phyloP scores from a whole-genome alignment of 2,888 invertebrate genomes.

The Cataglyphis altisquamis region DNA sequence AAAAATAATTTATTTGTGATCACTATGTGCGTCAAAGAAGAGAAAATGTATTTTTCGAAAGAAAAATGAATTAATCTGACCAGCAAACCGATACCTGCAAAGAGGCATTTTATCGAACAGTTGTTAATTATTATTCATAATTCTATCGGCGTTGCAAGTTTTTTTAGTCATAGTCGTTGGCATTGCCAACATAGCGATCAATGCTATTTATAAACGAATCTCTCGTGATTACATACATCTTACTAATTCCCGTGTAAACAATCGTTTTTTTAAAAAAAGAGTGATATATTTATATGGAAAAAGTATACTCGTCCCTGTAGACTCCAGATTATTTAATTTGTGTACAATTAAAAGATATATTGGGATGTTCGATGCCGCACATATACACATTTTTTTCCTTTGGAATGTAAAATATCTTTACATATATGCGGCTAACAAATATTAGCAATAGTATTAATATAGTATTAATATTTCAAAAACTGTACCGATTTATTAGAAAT shows the following conservation, averaged over 20 bases:
- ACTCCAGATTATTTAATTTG: slow-evolving; percentile 54
- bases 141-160: slow-evolving; percentile 71
- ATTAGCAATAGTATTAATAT: slow-evolving; percentile 36
- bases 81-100: slow-evolving; percentile 78
- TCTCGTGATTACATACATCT: slow-evolving; percentile 33
- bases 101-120: slow-evolving; percentile 67
- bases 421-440: not conserved
- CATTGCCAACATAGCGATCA: slow-evolving; percentile 51
- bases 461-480: not conserved
- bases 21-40: slow-evolving; percentile 34
- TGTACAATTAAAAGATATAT: not conserved
- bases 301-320: slow-evolving; percentile 56
- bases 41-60: slow-evolving; percentile 69
- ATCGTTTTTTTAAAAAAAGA: slow-evolving; percentile 48
- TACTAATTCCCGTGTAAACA: slow-evolving; percentile 46
- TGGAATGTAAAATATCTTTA: slow-evolving; percentile 1
- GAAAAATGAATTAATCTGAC: slow-evolving; percentile 70
- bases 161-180: slow-evolving; percentile 56
- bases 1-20: slow-evolving; percentile 39
- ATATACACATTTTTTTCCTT: not conserved
- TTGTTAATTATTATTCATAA: slow-evolving; percentile 72
- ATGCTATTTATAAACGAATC: slow-evolving; percentile 48
- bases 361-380: not conserved
- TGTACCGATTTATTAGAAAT: slow-evolving; percentile 17
- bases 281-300: slow-evolving; percentile 69